Conservation (phyloP, 2,888 invertebrate genomes). For the Bugulina stolonifera region DNA sequence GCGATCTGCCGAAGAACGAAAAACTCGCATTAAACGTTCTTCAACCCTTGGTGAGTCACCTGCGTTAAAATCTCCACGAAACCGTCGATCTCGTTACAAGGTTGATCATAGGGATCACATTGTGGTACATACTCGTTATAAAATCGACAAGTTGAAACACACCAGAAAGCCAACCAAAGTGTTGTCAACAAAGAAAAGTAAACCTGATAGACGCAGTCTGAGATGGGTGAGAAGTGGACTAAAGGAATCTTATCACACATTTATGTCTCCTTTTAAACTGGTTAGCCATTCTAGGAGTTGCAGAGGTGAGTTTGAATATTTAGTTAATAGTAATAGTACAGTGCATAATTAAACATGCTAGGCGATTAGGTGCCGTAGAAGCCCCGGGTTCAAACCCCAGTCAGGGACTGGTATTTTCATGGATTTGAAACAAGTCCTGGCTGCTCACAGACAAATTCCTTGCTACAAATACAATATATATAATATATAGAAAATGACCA, state of each 20-base stretch:
- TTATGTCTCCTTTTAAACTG: constrained; percentile 14
- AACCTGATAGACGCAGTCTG: neutral
- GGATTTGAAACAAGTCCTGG: no score
- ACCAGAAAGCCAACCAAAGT: constrained; percentile 1
- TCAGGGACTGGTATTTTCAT: no score
- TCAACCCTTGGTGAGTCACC: neutral
- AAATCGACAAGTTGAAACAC: neutral
- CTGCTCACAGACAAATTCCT: no score
- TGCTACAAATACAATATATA: no score
- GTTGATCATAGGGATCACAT: neutral
- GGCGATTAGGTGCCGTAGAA: no score
- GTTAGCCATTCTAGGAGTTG: neutral
- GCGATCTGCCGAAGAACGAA: neutral
- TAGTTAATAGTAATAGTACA: neutral
- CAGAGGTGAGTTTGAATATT: neutral
- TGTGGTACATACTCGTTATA: neutral
- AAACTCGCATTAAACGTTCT: neutral
- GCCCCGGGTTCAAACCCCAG: no score
- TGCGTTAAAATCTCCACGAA: neutral
- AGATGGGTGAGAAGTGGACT: neutral
- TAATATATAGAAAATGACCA: no score
- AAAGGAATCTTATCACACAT: neutral
- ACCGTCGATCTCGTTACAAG: neutral
- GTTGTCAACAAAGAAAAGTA: neutral
- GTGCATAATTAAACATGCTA: neutral